Evolutionary conservation across 1,140 invertebrate genomes (phyloP).

Genomic region (Drosophila auraria): DNA sequence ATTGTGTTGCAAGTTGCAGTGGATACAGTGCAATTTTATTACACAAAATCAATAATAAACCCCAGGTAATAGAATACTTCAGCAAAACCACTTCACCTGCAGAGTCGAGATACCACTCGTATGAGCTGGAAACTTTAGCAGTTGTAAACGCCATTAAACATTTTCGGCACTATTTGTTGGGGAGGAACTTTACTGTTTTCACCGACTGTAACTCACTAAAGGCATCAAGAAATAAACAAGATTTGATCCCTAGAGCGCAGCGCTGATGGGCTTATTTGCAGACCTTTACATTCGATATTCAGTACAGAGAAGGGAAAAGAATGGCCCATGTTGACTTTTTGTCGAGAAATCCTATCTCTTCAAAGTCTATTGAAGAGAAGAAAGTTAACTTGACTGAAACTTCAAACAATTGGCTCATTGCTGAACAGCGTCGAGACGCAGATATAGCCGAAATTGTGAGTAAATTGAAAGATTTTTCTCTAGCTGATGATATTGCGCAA

Average conservation of each 20-base stretch:
- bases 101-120: conserved; percentile 32
- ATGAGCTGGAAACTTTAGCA: conserved; percentile 34
- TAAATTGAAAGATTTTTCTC: no score
- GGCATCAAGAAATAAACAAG: conserved; percentile 26
- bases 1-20: conserved; percentile 15
- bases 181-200: not conserved
- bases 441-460: not conserved
- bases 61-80: conserved; percentile 31
- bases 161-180: conserved; percentile 2
- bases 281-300: conserved; percentile 35
- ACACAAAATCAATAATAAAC: conserved; percentile 25
- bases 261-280: conserved; percentile 21
- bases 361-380: conserved; percentile 13
- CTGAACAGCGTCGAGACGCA: not conserved
- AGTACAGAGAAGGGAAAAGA: conserved; percentile 26
- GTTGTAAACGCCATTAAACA: not conserved
- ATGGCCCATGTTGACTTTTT: conserved; percentile 24
- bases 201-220: not conserved
- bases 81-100: conserved; percentile 5
- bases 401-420: conserved; percentile 39
- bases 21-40: conserved; percentile 14
- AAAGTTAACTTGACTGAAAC: conserved; percentile 36
- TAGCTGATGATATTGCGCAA: no score
- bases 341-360: conserved; percentile 1
- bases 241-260: conserved; percentile 18